phyloP scores from a whole-genome alignment of 2,888 invertebrate species.

The Macaria liturata region DNA sequence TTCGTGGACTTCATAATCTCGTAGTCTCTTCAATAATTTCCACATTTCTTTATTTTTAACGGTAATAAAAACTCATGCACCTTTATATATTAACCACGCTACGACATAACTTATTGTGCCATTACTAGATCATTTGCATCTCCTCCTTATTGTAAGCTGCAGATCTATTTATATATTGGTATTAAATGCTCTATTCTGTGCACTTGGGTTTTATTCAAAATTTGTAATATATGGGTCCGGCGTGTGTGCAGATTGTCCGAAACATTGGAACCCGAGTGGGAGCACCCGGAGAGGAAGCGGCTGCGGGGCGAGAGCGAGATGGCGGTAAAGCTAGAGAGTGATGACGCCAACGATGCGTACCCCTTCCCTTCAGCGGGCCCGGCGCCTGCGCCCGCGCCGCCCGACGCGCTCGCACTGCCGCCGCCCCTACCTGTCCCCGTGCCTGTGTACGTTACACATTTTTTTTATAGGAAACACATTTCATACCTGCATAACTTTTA shows the following conservation, averaged over 20 bases:
- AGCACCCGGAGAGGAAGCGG: conserved; percentile 73
- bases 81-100: too few species aligned
- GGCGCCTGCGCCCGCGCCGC: conserved; percentile 62
- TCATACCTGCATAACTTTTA: too few species aligned
- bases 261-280: conserved; percentile 72
- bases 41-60: too few species aligned
- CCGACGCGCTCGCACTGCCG: conserved; percentile 36
- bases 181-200: too few species aligned
- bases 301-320: conserved; percentile 84
- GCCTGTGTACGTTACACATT: conserved; percentile 50
- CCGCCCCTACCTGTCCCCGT: conserved; percentile 43
- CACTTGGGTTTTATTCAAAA: conserved; percentile 15
- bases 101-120: too few species aligned
- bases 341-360: conserved; percentile 88
- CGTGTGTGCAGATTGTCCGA: conserved; percentile 76
- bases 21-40: too few species aligned
- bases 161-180: too few species aligned
- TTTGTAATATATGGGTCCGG: conserved; percentile 41
- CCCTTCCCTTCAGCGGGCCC: conserved; percentile 79
- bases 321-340: conserved; percentile 88
- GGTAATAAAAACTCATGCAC: too few species aligned
- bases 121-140: too few species aligned
- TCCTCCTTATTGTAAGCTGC: too few species aligned
- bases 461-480: too few species aligned
- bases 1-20: conserved; percentile 4